phyloP scores from a whole-genome alignment of 37 sponge, comb jelly and placozoan genomes.

The Aplysina aerophoba region DNA sequence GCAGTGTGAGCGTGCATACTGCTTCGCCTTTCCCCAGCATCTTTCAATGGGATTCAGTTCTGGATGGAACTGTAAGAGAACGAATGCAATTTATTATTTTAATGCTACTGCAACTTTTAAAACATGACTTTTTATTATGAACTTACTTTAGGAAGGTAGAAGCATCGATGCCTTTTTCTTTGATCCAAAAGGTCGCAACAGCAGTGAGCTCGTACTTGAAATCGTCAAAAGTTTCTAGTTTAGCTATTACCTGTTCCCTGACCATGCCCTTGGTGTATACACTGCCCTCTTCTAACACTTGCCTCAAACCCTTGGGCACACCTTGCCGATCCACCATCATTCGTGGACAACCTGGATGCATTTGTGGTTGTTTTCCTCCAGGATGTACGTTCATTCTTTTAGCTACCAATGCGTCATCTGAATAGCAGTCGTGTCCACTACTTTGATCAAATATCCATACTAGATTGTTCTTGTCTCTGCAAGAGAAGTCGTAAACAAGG shows the following conservation, averaged over 20 bases:
- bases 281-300: constrained; percentile 2
- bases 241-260: not conserved
- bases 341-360: not conserved
- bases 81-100: not conserved
- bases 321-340: not conserved
- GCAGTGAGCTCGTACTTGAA: constrained; percentile 35
- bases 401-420: constrained; percentile 38
- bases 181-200: no score
- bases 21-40: constrained; percentile 25
- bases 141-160: no score
- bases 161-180: no score
- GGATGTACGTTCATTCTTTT: constrained; percentile 36
- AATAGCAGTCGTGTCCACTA: constrained; percentile 21
- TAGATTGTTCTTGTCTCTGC: not conserved
- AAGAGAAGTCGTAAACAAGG: no score
- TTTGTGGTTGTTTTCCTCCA: constrained; percentile 31
- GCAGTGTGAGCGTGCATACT: constrained; percentile 35
- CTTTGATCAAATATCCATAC: constrained; percentile 40
- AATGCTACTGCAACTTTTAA: not conserved
- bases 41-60: constrained; percentile 51
- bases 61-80: constrained; percentile 38
- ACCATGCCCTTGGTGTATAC: not conserved
- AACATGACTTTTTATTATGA: not conserved
- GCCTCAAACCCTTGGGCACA: constrained; percentile 3
- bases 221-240: not conserved